These are phyloP conservation scores for Perizoma flavofasciatum DNA, from an alignment of 2,888 invertebrate species.

Conservation along the genomic window DNA sequence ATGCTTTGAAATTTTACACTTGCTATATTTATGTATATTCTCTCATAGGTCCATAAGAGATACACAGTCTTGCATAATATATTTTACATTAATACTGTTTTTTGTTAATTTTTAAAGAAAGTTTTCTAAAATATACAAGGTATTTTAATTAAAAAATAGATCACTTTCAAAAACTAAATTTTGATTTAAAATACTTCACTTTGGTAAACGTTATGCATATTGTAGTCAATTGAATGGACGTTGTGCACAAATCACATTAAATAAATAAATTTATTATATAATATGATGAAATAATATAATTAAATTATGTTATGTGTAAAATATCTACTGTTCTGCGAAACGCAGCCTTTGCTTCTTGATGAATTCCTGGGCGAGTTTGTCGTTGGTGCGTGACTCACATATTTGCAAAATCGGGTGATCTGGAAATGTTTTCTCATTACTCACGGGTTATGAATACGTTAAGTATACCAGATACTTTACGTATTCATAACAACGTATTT, in stretches of 20 bases:
- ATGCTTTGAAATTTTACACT: constrained; percentile 63
- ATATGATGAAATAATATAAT: neutral
- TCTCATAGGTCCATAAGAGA: constrained; percentile 76
- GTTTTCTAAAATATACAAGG: constrained; percentile 40
- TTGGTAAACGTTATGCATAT: constrained; percentile 62
- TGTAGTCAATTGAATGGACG: constrained; percentile 77
- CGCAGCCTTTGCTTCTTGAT: constrained; percentile 93
- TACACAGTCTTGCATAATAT: constrained; percentile 75
- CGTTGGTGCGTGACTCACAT: constrained; percentile 90
- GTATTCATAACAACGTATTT: too few relatives aligned
- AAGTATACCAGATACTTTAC: too few relatives aligned
- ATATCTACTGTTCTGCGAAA: constrained; percentile 82
- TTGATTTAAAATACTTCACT: constrained; percentile 56
- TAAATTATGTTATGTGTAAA: constrained; percentile 4
- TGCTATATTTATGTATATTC: constrained; percentile 59
- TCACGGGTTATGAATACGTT: neutral
- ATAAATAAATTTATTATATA: constrained; percentile 6
- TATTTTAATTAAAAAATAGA: constrained; percentile 46
- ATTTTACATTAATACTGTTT: constrained; percentile 77
- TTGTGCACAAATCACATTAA: constrained; percentile 55
- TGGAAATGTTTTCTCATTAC: constrained; percentile 68
- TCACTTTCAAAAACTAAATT: constrained; percentile 47
- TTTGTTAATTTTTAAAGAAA: constrained; percentile 51
- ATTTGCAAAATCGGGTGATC: constrained; percentile 95
- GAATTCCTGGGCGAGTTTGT: constrained; percentile 94